Evolutionary conservation across 2,888 invertebrate species (phyloP).

Genomic region (Zelleria hepariella): DNA sequence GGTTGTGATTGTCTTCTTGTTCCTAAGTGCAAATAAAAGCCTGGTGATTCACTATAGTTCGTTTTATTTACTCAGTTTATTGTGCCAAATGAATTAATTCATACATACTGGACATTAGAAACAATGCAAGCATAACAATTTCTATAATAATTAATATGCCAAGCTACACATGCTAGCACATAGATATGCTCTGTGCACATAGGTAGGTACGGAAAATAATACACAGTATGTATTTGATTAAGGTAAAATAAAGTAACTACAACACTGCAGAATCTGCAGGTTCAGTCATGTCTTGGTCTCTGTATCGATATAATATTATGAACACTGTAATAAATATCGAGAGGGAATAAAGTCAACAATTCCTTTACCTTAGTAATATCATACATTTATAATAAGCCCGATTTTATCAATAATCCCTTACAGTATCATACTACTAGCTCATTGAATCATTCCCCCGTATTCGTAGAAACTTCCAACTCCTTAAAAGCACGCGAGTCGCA

Average conservation of each 20-base stretch:
- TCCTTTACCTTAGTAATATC: constrained; percentile 1
- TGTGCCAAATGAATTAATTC: constrained; percentile 70
- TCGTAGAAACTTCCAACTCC: neutral
- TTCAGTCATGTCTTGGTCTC: neutral
- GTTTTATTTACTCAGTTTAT: constrained; percentile 61
- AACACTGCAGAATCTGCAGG: neutral
- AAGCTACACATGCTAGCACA: constrained; percentile 50
- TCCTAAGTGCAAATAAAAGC: constrained; percentile 1
- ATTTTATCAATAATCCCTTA: constrained; percentile 1
- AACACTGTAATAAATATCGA: neutral
- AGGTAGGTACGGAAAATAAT: constrained; percentile 10
- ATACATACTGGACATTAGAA: constrained; percentile 70
- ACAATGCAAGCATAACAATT: constrained; percentile 68
- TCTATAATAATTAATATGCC: constrained; percentile 53
- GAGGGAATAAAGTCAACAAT: constrained; percentile 6
- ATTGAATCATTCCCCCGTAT: constrained; percentile 6
- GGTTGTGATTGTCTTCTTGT: neutral
- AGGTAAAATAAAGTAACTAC: constrained; percentile 1
- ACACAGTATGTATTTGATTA: neutral
- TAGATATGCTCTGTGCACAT: no score
- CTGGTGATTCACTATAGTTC: constrained; percentile 14
- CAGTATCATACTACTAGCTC: constrained; percentile 3
- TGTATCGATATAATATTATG: neutral
- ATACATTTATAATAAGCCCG: constrained; percentile 1
- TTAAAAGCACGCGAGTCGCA: constrained; percentile 26